phyloP scores from a whole-genome alignment of 2,797 vertebrate species.

The Hippocampus kuda region DNA sequence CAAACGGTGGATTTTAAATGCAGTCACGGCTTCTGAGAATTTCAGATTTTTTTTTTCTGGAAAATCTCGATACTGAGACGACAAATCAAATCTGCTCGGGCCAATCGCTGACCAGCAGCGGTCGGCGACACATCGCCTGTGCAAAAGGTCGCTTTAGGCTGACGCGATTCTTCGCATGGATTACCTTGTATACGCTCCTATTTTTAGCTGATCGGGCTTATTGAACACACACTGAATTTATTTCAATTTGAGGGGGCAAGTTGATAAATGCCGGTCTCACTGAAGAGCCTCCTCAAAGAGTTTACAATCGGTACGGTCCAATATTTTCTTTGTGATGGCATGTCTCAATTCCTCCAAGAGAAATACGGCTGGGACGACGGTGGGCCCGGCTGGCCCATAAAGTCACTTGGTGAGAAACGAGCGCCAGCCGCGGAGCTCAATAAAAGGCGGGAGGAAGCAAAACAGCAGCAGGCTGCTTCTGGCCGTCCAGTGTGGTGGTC shows the following conservation, averaged over 20 bases:
- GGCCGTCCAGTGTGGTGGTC: background rate
- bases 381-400: constrained; percentile 9
- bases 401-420: constrained; percentile 13
- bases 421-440: background rate
- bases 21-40: background rate
- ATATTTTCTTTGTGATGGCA: constrained; percentile 8
- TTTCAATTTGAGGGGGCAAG: background rate
- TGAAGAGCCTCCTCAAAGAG: constrained; percentile 8
- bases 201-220: constrained; percentile 4
- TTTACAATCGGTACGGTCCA: constrained; percentile 1
- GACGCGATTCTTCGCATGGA: background rate
- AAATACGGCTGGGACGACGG: constrained; percentile 14
- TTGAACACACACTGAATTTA: background rate
- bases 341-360: constrained; percentile 12
- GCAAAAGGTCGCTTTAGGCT: background rate
- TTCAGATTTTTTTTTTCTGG: too few relatives aligned
- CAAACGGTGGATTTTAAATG: background rate
- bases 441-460: background rate
- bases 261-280: constrained; percentile 9
- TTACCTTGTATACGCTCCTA: background rate
- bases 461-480: background rate
- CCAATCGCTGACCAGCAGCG: too few relatives aligned
- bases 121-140: background rate
- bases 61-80: too few relatives aligned
- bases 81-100: too few relatives aligned